Conservation (phyloP, 2,113 vertebrate species). For the Macquaria ambigua region DNA sequence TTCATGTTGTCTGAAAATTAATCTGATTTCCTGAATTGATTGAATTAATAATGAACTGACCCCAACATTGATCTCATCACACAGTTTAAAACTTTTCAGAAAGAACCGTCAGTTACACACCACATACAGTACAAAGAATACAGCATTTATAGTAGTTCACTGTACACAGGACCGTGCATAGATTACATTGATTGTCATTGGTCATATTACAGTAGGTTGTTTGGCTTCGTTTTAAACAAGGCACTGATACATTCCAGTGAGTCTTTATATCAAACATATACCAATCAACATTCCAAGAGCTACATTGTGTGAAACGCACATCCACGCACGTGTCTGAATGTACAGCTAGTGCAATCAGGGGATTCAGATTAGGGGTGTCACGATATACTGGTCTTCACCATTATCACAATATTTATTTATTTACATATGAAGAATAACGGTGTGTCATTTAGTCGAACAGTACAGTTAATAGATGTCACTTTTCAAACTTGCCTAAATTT, state of each 20-base stretch:
- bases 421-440: not conserved
- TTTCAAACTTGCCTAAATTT: not conserved
- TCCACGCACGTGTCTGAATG: constrained; percentile 25
- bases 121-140: constrained; percentile 1
- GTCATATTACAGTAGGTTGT: not conserved
- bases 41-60: constrained; percentile 32
- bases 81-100: constrained; percentile 1
- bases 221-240: not conserved
- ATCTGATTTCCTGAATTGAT: not conserved
- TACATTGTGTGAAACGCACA: not conserved
- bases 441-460: not conserved
- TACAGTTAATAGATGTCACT: not conserved
- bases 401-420: not conserved
- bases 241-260: not conserved
- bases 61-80: constrained; percentile 7
- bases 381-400: constrained; percentile 12
- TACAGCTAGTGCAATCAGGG: constrained; percentile 7
- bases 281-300: not conserved
- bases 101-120: not conserved
- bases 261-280: not conserved
- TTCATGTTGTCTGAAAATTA: not conserved
- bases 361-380: constrained; percentile 26
- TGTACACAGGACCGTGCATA: constrained; percentile 23
- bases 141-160: not conserved
- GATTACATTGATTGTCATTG: not conserved